Conservation (phyloP, 2,888 invertebrate genomes). For the Julus scandinavius region DNA sequence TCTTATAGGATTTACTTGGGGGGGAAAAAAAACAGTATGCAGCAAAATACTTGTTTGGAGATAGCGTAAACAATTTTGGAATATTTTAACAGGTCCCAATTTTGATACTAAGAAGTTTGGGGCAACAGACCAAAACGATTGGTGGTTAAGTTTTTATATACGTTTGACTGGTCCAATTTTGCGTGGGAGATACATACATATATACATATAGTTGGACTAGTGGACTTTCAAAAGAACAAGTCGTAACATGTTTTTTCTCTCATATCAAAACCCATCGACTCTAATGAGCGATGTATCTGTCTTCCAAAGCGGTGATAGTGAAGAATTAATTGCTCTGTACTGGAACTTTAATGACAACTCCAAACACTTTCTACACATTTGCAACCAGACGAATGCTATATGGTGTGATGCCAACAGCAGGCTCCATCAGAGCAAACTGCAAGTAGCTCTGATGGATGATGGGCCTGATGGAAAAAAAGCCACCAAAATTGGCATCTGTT, state of each 20-base stretch:
- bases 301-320: background rate
- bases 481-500: slow-evolving; percentile 23
- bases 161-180: no score
- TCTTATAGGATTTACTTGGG: no score
- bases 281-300: slow-evolving; percentile 30
- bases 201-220: no score
- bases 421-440: background rate
- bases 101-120: no score
- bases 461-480: slow-evolving; percentile 4
- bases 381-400: background rate
- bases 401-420: background rate
- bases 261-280: background rate
- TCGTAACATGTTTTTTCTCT: background rate
- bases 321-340: slow-evolving; percentile 4
- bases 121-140: no score
- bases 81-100: no score
- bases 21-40: no score
- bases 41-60: no score
- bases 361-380: background rate
- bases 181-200: no score
- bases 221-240: background rate
- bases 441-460: background rate
- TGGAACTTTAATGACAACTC: slow-evolving; percentile 33
- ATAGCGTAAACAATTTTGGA: no score
- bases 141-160: no score